Base-by-base conservation (phyloP, 2,888 invertebrate genomes). In the Drosophila mimica region DNA sequence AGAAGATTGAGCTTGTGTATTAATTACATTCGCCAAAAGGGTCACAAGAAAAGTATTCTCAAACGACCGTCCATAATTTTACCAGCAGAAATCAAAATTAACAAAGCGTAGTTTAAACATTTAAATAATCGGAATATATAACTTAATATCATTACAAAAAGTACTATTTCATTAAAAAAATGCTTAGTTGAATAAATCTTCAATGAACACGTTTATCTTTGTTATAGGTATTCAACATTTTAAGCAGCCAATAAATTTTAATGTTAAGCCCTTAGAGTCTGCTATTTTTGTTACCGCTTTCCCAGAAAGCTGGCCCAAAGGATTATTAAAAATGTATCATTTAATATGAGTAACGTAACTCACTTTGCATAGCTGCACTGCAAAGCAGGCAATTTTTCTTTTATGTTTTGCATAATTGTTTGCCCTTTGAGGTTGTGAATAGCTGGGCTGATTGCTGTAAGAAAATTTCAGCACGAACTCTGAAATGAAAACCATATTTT, bases 1-100 rank as follows among this genome's bases (percentile, higher is more conserved):
- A 53, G 62, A 49, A 57, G 62, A 31, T 49, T 62, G 61, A 57
- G 70, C 51, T 53, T 30, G 71, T 72, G 73, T 72, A 88, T 83
- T 83, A 89, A 89, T 88, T 76, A 81, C 74, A 68, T 70, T 72
- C 17, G 73, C 83, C 76, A 36, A 67, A 57, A 28, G 62, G 56
- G 9, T 30, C 13, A 30, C 34, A 52, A 17, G 5, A 17, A 49
- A 49, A 33, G 31, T 49, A 28, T 28, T 38, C 13, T 30, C 5
- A 25, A 30, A 25, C 15, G 48, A 25, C 7, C 17, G 6, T n/a
- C 4, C 1, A 7, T 13, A n/a, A 64, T 31, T 38, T 15, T 15
- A 7, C 17, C 5, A 25, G 13, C 9, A 2, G 6, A n/a, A 28
- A 13, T n/a, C 15, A 15, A 20, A 40, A 17, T 28, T 3, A 49